phyloP scores from a whole-genome alignment of 1,140 invertebrate species.

The Brachionus asplanchnoidis region DNA sequence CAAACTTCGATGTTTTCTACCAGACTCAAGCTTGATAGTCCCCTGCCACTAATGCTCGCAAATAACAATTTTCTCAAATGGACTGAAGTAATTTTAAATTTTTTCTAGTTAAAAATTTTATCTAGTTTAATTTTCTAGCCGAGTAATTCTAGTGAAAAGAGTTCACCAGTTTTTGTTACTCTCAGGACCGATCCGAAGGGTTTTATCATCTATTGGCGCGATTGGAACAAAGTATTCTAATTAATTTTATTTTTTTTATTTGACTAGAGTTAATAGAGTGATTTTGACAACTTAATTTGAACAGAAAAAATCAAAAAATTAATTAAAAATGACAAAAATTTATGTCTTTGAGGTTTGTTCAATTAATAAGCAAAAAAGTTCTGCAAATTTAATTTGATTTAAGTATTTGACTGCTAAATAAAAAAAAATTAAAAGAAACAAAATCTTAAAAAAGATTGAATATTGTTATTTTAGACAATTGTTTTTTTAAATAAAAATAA shows the following conservation, averaged over 20 bases:
- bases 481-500: too few relatives aligned
- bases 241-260: too few relatives aligned
- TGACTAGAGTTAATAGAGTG: too few relatives aligned
- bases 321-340: too few relatives aligned
- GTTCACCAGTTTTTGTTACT: not conserved
- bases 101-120: not conserved
- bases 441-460: too few relatives aligned
- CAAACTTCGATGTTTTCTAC: constrained; percentile 21
- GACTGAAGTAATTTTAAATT: not conserved
- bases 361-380: too few relatives aligned
- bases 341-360: too few relatives aligned
- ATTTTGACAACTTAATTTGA: too few relatives aligned
- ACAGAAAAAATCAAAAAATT: not conserved
- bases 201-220: constrained; percentile 32
- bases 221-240: not conserved
- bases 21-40: not conserved
- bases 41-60: not conserved
- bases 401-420: too few relatives aligned
- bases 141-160: not conserved
- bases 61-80: not conserved
- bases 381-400: too few relatives aligned
- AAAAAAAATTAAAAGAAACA: too few relatives aligned
- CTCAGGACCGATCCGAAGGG: not conserved
- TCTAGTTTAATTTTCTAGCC: not conserved
- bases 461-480: too few relatives aligned